These are phyloP conservation scores for Disparrhopalites patrizii DNA, from an alignment of 2,888 invertebrate genomes.

Conservation along the genomic window DNA sequence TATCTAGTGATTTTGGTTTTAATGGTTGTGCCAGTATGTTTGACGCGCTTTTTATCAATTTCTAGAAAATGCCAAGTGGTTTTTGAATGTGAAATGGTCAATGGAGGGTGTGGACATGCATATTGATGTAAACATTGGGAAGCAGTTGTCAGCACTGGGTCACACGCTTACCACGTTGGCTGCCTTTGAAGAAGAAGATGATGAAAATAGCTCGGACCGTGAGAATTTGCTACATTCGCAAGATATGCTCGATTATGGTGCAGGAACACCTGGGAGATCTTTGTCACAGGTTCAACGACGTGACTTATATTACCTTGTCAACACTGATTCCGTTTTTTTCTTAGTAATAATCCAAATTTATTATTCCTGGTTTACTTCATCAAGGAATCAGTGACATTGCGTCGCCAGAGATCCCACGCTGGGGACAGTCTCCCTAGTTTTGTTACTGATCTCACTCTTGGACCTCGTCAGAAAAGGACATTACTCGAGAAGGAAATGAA, in stretches of 20 bases:
- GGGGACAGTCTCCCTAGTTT: constrained; percentile 74
- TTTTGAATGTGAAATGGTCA: constrained; percentile 96
- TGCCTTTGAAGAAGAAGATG: constrained; percentile 75
- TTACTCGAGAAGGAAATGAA: constrained; percentile 96
- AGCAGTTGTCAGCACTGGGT: constrained; percentile 87
- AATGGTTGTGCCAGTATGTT: no score
- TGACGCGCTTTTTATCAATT: not conserved
- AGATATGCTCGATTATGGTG: constrained; percentile 35
- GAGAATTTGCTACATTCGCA: constrained; percentile 34
- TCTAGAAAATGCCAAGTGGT: constrained; percentile 96
- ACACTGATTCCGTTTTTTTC: not conserved
- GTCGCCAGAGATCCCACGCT: constrained; percentile 62
- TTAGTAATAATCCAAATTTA: no score
- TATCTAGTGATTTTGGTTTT: not conserved
- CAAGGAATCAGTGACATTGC: constrained; percentile 67
- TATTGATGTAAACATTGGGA: constrained; percentile 91
- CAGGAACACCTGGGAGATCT: constrained; percentile 33
- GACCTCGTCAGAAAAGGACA: constrained; percentile 80
- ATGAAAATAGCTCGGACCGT: constrained; percentile 40
- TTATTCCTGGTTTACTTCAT: no score
- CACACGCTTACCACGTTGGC: constrained; percentile 94
- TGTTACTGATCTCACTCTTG: constrained; percentile 72
- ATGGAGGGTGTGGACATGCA: constrained; percentile 99
- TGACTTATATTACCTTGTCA: not conserved
- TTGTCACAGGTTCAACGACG: constrained; percentile 34